phyloP scores from a whole-genome alignment of 2,113 vertebrate genomes.

The Grallaria varia region DNA sequence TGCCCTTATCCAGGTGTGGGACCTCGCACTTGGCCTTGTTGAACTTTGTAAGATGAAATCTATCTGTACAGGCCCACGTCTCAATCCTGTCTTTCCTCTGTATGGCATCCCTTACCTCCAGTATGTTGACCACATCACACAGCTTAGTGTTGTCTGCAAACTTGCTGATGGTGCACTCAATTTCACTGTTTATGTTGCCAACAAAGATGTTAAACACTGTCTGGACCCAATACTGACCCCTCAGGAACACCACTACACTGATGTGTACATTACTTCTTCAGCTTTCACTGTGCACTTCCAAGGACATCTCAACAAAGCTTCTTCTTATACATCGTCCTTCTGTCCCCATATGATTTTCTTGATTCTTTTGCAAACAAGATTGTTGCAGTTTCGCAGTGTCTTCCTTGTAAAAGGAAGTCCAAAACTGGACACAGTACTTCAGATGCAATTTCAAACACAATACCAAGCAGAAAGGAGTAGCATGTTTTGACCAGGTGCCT shows the following conservation, averaged over 20 bases:
- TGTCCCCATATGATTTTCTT: not conserved
- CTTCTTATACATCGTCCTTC: not conserved
- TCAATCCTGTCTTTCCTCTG: not conserved
- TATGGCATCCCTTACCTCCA: not conserved
- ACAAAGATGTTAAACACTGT: not conserved
- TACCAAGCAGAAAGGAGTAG: not conserved
- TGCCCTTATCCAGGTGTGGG: rapidly evolving
- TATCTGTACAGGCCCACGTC: not conserved
- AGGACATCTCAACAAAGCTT: not conserved
- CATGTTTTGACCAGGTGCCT: not conserved
- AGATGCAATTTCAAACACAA: not conserved
- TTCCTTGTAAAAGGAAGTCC: not conserved
- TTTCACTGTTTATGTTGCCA: not conserved
- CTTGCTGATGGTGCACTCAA: not conserved
- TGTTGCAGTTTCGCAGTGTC: not conserved
- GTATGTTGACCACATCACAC: rapidly evolving
- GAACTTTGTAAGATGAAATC: not conserved
- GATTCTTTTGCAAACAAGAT: not conserved
- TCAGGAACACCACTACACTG: not conserved
- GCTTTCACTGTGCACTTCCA: not conserved
- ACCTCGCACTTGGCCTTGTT: not conserved
- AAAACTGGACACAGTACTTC: not conserved
- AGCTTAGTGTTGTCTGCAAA: not conserved
- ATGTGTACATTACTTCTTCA: not conserved
- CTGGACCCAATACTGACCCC: too few species aligned